Conservation (phyloP, 2,797 vertebrate genomes). For the Danio tinwini region DNA sequence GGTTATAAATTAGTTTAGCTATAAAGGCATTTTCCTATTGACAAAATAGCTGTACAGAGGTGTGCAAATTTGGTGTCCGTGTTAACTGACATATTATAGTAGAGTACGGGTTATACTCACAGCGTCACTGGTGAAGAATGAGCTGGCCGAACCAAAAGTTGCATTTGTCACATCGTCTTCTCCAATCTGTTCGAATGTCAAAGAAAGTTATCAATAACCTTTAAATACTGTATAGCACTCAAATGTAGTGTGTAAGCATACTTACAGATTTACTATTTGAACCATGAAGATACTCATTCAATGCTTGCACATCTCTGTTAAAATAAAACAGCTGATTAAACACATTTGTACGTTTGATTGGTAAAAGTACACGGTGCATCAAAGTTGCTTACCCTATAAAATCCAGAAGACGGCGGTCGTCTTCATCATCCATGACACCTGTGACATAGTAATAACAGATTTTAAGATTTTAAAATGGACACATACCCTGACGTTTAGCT, state of each 20-base stretch:
- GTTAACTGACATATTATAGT: background rate
- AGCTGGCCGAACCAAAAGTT: constrained; percentile 91
- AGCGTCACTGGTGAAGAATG: constrained; percentile 89
- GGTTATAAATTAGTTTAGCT: background rate
- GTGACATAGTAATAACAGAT: constrained; percentile 46
- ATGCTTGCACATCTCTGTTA: constrained; percentile 92
- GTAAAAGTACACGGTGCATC: background rate
- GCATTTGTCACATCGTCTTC: constrained; percentile 92
- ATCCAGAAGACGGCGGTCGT: constrained; percentile 99
- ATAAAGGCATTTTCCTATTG: background rate
- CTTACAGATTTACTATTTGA: constrained; percentile 95
- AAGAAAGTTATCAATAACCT: constrained; percentile 22
- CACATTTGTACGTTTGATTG: background rate
- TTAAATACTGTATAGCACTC: background rate
- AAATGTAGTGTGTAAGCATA: constrained; percentile 55
- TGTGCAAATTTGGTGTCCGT: background rate
- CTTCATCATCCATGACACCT: constrained; percentile 99
- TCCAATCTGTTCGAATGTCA: constrained; percentile 78
- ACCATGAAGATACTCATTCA: constrained; percentile 98
- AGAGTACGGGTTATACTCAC: constrained; percentile 77
- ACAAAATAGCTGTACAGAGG: background rate
- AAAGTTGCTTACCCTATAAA: constrained; percentile 92
- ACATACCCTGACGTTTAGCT: background rate
- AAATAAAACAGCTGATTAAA: constrained; percentile 13
- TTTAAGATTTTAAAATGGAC: background rate